phyloP scores from a whole-genome alignment of 2,888 invertebrate species.

The Teinopalpus imperialis region DNA sequence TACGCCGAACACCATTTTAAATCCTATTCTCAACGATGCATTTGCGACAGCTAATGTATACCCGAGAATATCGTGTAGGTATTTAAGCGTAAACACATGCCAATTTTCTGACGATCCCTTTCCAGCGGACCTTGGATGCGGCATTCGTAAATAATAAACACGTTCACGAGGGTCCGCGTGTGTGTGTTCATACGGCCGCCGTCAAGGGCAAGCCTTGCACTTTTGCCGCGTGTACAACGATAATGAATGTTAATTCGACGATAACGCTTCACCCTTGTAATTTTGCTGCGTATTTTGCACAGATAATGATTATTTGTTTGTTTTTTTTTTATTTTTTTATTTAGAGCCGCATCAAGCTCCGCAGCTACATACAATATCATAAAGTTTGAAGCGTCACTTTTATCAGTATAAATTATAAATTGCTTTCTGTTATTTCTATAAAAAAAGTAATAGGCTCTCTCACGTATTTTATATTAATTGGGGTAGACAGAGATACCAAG shows the following conservation, averaged over 20 bases:
- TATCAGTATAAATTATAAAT: background rate
- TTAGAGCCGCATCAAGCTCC: no score
- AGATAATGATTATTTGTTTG: slow-evolving; percentile 15
- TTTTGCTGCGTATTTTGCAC: slow-evolving; percentile 21
- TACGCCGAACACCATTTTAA: slow-evolving; percentile 15
- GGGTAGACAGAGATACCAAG: no score
- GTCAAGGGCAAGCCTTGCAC: slow-evolving; percentile 51
- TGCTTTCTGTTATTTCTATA: background rate
- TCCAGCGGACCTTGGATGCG: slow-evolving; percentile 29
- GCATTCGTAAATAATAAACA: slow-evolving; percentile 33
- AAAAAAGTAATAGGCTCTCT: no score
- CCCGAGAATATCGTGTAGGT: slow-evolving; percentile 24
- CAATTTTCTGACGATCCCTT: slow-evolving; percentile 26
- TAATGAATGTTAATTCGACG: slow-evolving; percentile 50
- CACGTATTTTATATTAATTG: no score
- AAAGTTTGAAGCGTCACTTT: no score
- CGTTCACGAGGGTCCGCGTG: slow-evolving; percentile 17
- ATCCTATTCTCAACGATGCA: slow-evolving; percentile 8
- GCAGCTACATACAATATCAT: no score
- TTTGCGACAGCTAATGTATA: slow-evolving; percentile 20
- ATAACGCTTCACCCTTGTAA: slow-evolving; percentile 40
- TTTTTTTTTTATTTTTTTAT: no score
- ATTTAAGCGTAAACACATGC: slow-evolving; percentile 25
- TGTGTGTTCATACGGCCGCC: slow-evolving; percentile 28
- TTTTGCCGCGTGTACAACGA: slow-evolving; percentile 36